These are phyloP conservation scores for Ibycter americanus DNA, from an alignment of 2,797 vertebrate genomes.

Conservation along the genomic window DNA sequence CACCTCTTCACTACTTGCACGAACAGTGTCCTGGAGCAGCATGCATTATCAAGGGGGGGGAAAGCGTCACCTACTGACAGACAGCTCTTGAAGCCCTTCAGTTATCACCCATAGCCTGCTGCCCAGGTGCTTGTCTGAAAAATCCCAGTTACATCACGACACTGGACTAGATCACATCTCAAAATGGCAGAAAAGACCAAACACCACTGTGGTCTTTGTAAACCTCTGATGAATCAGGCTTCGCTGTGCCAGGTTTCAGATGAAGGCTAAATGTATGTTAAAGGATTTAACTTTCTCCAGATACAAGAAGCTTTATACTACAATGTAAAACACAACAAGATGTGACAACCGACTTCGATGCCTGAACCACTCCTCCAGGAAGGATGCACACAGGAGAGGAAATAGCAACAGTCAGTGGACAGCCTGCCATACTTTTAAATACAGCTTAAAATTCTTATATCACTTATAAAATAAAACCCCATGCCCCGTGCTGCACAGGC, in stretches of 20 bases:
- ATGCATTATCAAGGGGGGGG: accelerated
- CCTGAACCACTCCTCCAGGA: not conserved
- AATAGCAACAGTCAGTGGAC: not conserved
- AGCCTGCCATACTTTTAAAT: not conserved
- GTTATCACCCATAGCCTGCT: not conserved
- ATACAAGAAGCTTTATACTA: not conserved
- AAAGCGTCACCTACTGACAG: not conserved
- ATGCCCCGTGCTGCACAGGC: accelerated
- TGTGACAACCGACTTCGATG: not conserved
- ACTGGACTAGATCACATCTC: not conserved
- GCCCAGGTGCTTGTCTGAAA: not conserved
- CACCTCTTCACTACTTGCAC: not conserved
- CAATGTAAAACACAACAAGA: not conserved
- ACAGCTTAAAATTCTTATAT: not conserved
- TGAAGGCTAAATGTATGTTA: not conserved
- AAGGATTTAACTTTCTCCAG: not conserved
- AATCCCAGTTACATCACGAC: accelerated
- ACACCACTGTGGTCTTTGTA: not conserved
- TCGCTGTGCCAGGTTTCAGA: not conserved
- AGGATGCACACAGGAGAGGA: not conserved
- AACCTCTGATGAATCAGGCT: not conserved
- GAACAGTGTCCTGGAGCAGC: not conserved
- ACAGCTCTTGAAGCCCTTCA: not conserved
- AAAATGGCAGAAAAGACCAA: not conserved
- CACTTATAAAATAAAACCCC: not conserved